phyloP scores from a whole-genome alignment of 1,140 invertebrate genomes.

The Tetramorium parvispinum region DNA sequence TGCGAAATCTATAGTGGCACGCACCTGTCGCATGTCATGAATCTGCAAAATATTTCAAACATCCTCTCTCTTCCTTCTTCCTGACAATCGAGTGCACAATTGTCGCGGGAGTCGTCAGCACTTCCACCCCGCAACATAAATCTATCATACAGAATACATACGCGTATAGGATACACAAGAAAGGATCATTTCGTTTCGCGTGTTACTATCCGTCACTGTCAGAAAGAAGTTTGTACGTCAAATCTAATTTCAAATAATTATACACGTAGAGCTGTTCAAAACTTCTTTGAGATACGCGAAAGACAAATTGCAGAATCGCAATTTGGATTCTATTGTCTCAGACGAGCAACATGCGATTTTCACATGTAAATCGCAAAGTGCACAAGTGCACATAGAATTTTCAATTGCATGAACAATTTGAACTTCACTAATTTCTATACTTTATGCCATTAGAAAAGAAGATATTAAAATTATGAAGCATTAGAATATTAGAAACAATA shows the following conservation, averaged over 20 bases:
- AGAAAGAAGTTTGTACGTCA: neutral
- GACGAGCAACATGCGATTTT: neutral
- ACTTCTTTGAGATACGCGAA: neutral
- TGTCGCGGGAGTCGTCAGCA: neutral
- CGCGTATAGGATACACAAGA: neutral
- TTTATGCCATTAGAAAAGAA: neutral
- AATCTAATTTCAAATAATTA: neutral
- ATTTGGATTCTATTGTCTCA: neutral
- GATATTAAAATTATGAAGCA: neutral
- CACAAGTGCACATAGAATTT: neutral
- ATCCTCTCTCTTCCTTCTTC: neutral
- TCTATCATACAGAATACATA: neutral
- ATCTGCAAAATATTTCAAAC: neutral
- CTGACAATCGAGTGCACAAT: neutral
- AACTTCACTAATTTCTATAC: neutral
- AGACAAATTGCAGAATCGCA: neutral
- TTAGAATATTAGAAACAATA: neutral
- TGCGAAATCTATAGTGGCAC: neutral
- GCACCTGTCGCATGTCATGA: neutral
- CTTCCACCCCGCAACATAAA: neutral
- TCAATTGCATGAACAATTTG: neutral
- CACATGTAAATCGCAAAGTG: neutral
- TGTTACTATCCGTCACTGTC: neutral
- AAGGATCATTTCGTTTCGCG: neutral
- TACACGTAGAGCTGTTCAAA: neutral